Evolutionary conservation across 2,797 vertebrate species (phyloP).

Genomic region (Microhierax caerulescens): DNA sequence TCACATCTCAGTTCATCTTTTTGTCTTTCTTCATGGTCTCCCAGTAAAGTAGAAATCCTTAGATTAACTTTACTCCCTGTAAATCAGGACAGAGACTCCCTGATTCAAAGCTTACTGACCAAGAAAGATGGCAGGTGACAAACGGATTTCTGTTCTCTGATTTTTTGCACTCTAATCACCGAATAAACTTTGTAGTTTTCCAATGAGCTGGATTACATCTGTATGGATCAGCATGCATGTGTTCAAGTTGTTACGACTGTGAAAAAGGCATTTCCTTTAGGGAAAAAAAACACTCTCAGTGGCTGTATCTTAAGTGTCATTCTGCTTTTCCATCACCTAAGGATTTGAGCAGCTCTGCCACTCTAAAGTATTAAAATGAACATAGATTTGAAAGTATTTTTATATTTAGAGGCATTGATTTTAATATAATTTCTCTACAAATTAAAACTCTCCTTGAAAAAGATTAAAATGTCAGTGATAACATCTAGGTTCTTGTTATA

Average conservation of each 20-base stretch:
- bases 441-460: conserved; percentile 63
- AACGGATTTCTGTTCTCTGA: neutral
- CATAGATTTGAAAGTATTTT: conserved; percentile 46
- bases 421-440: conserved; percentile 53
- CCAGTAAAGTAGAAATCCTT: neutral
- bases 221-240: neutral
- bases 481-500: conserved; percentile 58
- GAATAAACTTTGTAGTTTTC: neutral
- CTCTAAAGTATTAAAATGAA: conserved; percentile 36
- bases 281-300: neutral
- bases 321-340: conserved; percentile 34
- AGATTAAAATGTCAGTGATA: conserved; percentile 64
- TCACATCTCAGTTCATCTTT: neutral
- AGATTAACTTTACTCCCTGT: neutral
- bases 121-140: neutral
- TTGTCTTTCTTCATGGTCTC: neutral
- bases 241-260: neutral
- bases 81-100: neutral
- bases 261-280: neutral
- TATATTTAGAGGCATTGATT: conserved; percentile 51
- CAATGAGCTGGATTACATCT: neutral
- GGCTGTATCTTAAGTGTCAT: neutral
- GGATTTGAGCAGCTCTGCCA: neutral
- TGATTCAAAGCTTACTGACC: neutral
- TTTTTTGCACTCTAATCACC: neutral